phyloP scores from a whole-genome alignment of 2,113 vertebrate species.

The Rhadina sibilatrix region DNA sequence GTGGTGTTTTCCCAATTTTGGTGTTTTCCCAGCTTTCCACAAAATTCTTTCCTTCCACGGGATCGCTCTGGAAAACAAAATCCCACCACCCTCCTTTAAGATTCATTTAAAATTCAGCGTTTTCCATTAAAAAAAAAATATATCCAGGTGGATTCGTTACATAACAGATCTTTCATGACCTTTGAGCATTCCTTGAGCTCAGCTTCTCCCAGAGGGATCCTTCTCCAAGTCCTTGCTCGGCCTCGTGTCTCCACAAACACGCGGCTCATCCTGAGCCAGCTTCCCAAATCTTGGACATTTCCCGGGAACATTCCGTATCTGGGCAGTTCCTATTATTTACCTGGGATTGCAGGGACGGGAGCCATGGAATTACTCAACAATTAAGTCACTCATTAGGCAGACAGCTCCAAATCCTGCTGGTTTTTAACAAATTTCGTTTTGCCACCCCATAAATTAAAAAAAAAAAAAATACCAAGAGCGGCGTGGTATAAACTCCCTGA shows the following conservation, averaged over 20 bases:
- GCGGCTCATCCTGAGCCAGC: background rate
- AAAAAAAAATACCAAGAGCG: fast-evolving
- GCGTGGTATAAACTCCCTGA: background rate
- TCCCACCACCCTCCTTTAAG: fast-evolving
- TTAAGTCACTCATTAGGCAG: background rate
- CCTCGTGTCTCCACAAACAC: background rate
- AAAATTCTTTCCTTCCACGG: background rate
- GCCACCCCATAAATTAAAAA: background rate
- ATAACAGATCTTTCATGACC: background rate
- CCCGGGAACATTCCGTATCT: slow-evolving; percentile 36
- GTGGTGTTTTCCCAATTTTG: background rate
- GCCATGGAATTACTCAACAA: background rate
- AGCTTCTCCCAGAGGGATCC: background rate
- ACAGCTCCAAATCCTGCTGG: background rate
- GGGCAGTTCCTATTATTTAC: slow-evolving; percentile 40
- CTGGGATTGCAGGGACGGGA: background rate
- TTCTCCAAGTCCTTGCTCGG: background rate
- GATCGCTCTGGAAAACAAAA: background rate
- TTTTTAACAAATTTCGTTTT: background rate
- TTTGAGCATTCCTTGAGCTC: background rate
- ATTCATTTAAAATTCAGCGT: fast-evolving
- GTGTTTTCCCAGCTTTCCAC: background rate
- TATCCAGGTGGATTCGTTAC: background rate
- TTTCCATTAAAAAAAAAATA: background rate
- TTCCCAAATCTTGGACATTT: slow-evolving; percentile 16